These are phyloP conservation scores for Chelonus insularis DNA, from an alignment of 1,140 invertebrate species.

Conservation along the genomic window DNA sequence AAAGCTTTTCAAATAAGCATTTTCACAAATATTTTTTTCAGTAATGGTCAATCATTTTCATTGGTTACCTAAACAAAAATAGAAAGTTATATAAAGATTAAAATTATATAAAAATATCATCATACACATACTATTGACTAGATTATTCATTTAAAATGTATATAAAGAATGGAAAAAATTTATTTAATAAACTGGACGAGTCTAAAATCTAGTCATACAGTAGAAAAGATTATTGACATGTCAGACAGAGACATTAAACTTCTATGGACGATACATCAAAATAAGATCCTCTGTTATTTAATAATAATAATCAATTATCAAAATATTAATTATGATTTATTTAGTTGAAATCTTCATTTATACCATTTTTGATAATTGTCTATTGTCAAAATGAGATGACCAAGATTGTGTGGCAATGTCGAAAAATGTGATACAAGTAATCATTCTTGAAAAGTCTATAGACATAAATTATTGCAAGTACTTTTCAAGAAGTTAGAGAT, in stretches of 20 bases:
- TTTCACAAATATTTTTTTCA: conserved; percentile 30
- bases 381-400: background rate
- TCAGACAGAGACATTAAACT: conserved; percentile 1
- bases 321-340: background rate
- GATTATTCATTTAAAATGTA: conserved; percentile 14
- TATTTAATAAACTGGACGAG: conserved; percentile 26
- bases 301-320: background rate
- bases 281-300: conserved; percentile 14
- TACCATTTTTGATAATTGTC: background rate
- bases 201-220: conserved; percentile 42
- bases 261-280: conserved; percentile 13
- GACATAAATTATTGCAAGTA: no score
- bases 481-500: no score
- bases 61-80: no score
- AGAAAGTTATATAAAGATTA: no score
- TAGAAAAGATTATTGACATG: conserved; percentile 18
- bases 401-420: conserved; percentile 1
- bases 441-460: background rate
- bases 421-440: conserved; percentile 26
- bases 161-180: conserved; percentile 1
- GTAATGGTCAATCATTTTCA: no score
- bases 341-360: background rate
- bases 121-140: background rate
- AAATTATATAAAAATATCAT: no score
- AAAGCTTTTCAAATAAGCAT: conserved; percentile 75